Base-by-base conservation (phyloP, 2,888 invertebrate species). In the Dyspetes luteomarginatus region DNA sequence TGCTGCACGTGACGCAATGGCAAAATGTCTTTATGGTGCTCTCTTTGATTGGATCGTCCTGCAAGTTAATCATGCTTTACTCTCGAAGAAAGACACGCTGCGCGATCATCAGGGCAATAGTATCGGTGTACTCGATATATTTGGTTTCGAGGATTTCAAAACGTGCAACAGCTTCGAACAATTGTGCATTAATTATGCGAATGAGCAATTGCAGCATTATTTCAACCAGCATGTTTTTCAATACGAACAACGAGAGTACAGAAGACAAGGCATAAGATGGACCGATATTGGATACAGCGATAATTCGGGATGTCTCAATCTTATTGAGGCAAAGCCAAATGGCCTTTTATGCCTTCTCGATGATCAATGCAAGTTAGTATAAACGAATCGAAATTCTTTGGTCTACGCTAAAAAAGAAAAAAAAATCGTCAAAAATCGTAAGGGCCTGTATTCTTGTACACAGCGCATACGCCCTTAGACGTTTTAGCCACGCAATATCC, bases 211-310 rank as follows among this genome's bases (percentile, higher is more conserved):
- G 65, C 98, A 99, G 93, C 97, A 97, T 92, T 98, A 98, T 92
- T 99, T 99, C 93, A 98, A 98, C 93, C 97, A 98, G 92, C 98
- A 99, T 92, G 98, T 99, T 86, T 99, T 99, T 93, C 98, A 98
- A 93, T 98, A 98, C 90, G 98, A 98, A 91, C 97, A 98, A 94
- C 97, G 98, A 92, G 98, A 98, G 92, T 99, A 98, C 91, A 94
- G 97, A 86, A 95, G 97, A 82, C 98, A 98, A 92, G 97, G 97
- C 24, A 98, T 98, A 82, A 94, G 96, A 84, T 98, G 98, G 98
- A 97, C 97, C 81, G 97, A 98, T 91, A 98, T 98, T 81, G 98
- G 97, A 85, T 98, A 98, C 93, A 97, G 97, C 86, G 98, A 98
- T 92, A 99, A 99, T 92, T 98, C 98, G 0, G 97, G 96, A 2